Evolutionary conservation across 2,113 vertebrate species (phyloP).

Genomic region (Saguinus midas): DNA sequence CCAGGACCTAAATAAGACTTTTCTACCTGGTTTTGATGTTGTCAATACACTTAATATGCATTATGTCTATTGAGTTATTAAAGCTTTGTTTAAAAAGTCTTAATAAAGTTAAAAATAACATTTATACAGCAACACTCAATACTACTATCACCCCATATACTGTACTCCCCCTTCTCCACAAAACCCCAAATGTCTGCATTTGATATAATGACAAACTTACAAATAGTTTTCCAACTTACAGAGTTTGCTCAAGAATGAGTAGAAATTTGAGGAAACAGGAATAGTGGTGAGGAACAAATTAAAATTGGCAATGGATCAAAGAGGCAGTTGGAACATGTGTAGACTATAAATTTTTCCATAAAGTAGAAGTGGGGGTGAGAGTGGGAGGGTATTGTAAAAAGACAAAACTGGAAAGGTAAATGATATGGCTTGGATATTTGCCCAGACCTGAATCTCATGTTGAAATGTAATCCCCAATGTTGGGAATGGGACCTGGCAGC

Average conservation of each 20-base stretch:
- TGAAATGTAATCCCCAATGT: too few relatives aligned
- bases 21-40: neutral
- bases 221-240: neutral
- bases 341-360: neutral
- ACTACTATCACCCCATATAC: neutral
- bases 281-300: neutral
- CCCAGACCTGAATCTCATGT: too few relatives aligned
- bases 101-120: constrained; percentile 8
- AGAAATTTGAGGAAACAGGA: neutral
- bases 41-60: neutral
- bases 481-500: too few relatives aligned
- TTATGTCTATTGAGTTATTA: neutral
- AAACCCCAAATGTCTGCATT: neutral
- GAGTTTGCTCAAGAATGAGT: neutral
- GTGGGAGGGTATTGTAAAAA: neutral
- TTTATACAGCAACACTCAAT: neutral
- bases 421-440: too few relatives aligned
- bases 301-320: neutral
- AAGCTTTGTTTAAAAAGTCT: neutral
- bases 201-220: neutral
- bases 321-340: neutral
- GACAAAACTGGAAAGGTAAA: neutral
- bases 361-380: neutral
- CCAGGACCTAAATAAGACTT: neutral
- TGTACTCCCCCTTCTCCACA: neutral